Percentiles rank a stretch among this genome's conserved stretches.
Conservation (phyloP, 2,888 invertebrate species). For the Mactromeris polynyma region DNA sequence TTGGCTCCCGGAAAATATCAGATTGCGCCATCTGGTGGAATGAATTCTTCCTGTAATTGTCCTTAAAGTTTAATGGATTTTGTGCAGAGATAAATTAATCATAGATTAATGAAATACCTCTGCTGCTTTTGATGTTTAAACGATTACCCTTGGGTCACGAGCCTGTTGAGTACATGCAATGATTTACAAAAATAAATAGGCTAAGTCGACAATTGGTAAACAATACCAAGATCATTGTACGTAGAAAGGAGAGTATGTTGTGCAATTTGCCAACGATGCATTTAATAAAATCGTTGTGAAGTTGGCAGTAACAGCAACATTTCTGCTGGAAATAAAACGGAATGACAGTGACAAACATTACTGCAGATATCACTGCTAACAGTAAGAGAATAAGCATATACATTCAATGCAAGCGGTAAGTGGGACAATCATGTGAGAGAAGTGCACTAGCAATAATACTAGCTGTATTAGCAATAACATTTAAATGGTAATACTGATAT, state of each 20-base stretch:
- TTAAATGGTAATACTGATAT: no score
- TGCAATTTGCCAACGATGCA: not conserved
- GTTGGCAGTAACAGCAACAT: no score
- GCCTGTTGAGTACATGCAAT: not conserved
- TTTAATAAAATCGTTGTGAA: not conserved
- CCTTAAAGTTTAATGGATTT: constrained; percentile 29
- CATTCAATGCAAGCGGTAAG: no score
- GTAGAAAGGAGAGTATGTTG: not conserved
- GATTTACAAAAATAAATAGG: not conserved
- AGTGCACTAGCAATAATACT: no score
- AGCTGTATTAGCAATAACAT: no score
- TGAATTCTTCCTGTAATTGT: constrained; percentile 33
- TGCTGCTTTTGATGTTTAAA: constrained; percentile 29
- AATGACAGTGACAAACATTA: no score
- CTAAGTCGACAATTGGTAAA: not conserved
- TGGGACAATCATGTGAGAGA: no score
- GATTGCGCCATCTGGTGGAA: constrained; percentile 31
- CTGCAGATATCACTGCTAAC: no score
- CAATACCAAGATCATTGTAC: not conserved
- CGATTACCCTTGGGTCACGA: not conserved
- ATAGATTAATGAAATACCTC: constrained; percentile 32
- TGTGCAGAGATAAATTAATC: constrained; percentile 34
- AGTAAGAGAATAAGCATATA: no score
- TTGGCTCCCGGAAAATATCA: constrained; percentile 21
- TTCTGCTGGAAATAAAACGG: no score